These are phyloP conservation scores for Bactericera cockerelli DNA, from an alignment of 1,140 invertebrate species.

Conservation along the genomic window DNA sequence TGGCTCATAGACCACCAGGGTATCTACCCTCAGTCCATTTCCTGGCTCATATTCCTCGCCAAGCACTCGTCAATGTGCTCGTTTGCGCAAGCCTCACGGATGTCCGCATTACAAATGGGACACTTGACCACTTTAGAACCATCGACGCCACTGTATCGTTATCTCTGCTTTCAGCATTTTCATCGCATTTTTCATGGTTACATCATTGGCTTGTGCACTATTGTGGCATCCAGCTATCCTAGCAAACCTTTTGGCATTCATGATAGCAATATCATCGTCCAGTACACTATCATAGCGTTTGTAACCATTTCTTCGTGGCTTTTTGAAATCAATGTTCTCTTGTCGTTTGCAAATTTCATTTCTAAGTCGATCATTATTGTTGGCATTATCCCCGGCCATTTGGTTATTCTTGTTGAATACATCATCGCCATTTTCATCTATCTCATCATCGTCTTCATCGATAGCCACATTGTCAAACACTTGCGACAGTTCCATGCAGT, in stretches of 20 bases:
- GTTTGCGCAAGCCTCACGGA: background rate
- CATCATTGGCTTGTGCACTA: background rate
- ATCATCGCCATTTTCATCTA: background rate
- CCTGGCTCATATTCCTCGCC: background rate
- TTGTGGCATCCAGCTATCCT: no score
- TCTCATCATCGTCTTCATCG: slow-evolving; percentile 16
- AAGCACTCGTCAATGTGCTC: background rate
- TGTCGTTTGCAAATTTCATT: no score
- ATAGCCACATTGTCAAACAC: slow-evolving; percentile 21
- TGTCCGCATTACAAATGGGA: background rate
- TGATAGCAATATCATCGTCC: no score
- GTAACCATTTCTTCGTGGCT: no score
- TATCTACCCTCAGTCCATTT: background rate
- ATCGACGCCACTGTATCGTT: background rate
- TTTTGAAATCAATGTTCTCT: no score
- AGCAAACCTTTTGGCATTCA: no score
- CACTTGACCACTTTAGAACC: background rate
- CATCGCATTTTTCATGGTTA: background rate
- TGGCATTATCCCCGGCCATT: no score
- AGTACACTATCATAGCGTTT: no score
- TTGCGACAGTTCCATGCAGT: slow-evolving; percentile 22
- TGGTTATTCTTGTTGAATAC: no score
- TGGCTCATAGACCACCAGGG: no score
- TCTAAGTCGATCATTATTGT: no score
- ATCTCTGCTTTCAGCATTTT: background rate